A percentile compares a stretch with the other conserved stretches of the same genome.
Evolutionary conservation across 1,140 invertebrate species (phyloP).

Genomic region (Drosophila neocordata): DNA sequence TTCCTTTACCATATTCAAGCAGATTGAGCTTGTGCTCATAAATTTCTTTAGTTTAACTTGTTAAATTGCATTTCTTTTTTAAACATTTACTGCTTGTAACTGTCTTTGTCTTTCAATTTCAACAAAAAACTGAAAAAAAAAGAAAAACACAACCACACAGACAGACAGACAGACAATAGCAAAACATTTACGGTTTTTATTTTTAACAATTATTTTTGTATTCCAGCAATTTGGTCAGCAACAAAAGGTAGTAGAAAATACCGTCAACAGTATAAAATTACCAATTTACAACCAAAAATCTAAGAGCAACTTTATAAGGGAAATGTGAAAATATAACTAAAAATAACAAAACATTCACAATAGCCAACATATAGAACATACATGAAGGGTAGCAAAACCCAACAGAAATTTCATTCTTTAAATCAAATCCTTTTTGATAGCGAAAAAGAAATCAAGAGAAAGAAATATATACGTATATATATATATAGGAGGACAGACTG

Average conservation of each 20-base stretch:
- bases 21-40: slow-evolving; percentile 56
- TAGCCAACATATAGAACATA: not conserved
- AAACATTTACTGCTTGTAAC: slow-evolving; percentile 2
- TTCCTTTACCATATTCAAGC: slow-evolving; percentile 35
- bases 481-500: not conserved
- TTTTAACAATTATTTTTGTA: slow-evolving; percentile 65
- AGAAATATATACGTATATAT: not conserved
- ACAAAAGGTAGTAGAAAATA: slow-evolving; percentile 25
- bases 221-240: slow-evolving; percentile 51
- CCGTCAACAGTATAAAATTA: slow-evolving; percentile 79
- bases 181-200: slow-evolving; percentile 58
- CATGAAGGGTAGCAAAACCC: slow-evolving; percentile 15
- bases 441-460: slow-evolving; percentile 10
- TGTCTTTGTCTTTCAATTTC: slow-evolving; percentile 19
- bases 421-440: slow-evolving; percentile 48
- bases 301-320: slow-evolving; percentile 1
- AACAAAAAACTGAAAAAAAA: not conserved
- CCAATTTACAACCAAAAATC: slow-evolving; percentile 63
- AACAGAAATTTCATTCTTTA: slow-evolving; percentile 34
- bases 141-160: not conserved
- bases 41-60: slow-evolving; percentile 33
- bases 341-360: not conserved
- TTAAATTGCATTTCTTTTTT: not conserved
- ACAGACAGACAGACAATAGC: slow-evolving; percentile 34
- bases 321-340: slow-evolving; percentile 13